phyloP scores from a whole-genome alignment of 2,113 vertebrate species.

The Leptodactylus fuscus region DNA sequence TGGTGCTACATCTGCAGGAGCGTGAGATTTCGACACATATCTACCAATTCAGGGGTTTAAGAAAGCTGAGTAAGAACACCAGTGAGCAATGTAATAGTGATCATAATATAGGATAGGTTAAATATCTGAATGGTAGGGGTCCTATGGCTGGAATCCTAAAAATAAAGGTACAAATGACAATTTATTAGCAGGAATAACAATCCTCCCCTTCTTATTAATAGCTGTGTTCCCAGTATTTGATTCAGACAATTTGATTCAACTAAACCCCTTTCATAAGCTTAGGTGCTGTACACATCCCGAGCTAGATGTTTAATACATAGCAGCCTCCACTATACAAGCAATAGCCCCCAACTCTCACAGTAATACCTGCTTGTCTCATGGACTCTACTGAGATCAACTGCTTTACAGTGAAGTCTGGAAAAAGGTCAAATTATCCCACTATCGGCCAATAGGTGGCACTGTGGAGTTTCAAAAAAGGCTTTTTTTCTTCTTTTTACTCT shows the following conservation, averaged over 20 bases:
- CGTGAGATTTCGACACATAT: no score
- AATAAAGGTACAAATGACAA: no score
- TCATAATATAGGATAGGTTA: no score
- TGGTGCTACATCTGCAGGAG: no score
- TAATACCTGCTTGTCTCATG: no score
- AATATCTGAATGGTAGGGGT: not conserved
- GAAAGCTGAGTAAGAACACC: not conserved
- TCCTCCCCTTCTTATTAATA: no score
- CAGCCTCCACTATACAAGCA: not conserved
- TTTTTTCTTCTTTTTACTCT: slow-evolving; percentile 50
- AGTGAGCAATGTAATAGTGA: no score
- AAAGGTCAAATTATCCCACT: slow-evolving; percentile 68
- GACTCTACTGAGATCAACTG: not conserved
- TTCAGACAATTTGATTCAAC: no score
- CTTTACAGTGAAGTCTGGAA: slow-evolving; percentile 58
- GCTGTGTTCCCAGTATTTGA: no score
- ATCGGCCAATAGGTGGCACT: slow-evolving; percentile 93
- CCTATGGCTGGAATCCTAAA: not conserved
- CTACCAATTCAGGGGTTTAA: not conserved
- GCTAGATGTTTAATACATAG: not conserved
- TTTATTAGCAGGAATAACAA: no score
- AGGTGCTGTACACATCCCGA: no score
- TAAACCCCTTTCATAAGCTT: no score
- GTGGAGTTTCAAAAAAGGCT: slow-evolving; percentile 81
- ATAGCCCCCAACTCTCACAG: not conserved